Evolutionary conservation across 2,888 invertebrate species (phyloP).

Genomic region (Anarsia innoxiella): DNA sequence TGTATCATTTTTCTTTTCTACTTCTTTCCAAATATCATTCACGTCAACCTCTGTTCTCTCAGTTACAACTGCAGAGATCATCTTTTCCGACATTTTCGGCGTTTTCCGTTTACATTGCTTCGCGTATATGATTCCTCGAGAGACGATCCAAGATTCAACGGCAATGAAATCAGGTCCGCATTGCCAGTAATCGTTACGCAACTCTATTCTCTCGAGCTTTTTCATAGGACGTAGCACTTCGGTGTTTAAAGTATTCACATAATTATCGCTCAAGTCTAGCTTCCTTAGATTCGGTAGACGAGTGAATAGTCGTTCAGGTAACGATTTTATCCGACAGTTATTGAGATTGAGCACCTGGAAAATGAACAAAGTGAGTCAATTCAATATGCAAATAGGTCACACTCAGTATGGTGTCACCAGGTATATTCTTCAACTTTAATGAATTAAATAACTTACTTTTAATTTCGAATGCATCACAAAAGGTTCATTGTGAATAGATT

Average conservation of each 20-base stretch:
- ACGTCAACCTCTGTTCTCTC: constrained; percentile 54
- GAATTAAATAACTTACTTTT: constrained; percentile 41
- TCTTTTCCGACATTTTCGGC: constrained; percentile 73
- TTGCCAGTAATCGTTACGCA: constrained; percentile 73
- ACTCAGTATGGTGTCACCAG: too few relatives aligned
- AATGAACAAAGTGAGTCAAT: not conserved
- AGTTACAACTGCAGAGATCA: constrained; percentile 60
- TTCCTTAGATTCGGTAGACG: constrained; percentile 72
- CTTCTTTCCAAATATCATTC: constrained; percentile 57
- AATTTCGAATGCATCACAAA: constrained; percentile 71
- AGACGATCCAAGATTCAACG: constrained; percentile 54
- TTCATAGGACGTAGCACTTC: constrained; percentile 62
- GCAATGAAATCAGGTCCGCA: constrained; percentile 66
- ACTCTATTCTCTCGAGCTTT: constrained; percentile 65
- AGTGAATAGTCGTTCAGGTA: constrained; percentile 67
- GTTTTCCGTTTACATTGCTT: constrained; percentile 57
- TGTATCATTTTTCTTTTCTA: constrained; percentile 30
- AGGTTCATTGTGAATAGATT: constrained; percentile 69
- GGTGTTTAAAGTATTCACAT: constrained; percentile 67
- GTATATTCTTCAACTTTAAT: too few relatives aligned
- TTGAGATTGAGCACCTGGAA: constrained; percentile 75
- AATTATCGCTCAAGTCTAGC: constrained; percentile 77
- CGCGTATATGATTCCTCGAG: constrained; percentile 54
- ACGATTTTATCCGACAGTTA: constrained; percentile 72
- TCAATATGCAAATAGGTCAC: not conserved